Evolutionary conservation across 2,888 invertebrate genomes (phyloP).

Genomic region (Meandrusa payeni): DNA sequence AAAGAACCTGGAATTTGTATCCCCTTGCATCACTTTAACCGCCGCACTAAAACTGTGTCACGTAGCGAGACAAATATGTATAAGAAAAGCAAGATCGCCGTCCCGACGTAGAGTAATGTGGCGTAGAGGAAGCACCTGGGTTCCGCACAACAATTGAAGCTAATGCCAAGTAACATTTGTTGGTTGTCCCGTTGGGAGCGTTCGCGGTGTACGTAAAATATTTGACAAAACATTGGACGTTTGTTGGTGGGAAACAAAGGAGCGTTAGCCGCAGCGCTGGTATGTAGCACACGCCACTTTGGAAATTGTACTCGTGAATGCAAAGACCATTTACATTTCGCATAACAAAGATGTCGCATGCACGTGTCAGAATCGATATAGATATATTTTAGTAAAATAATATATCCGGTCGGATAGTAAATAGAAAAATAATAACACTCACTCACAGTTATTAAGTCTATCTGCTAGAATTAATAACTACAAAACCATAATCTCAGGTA

Average conservation of each 20-base stretch:
- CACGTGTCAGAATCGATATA: no score
- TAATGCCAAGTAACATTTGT: conserved; percentile 30
- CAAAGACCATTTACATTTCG: background rate
- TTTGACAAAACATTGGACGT: conserved; percentile 29
- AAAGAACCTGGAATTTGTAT: conserved; percentile 54
- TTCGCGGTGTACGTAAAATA: conserved; percentile 32
- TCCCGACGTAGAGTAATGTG: conserved; percentile 54
- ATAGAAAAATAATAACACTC: no score
- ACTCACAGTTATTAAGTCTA: no score
- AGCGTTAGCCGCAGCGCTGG: background rate
- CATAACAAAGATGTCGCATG: no score
- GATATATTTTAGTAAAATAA: no score
- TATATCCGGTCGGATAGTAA: no score
- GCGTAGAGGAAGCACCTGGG: conserved; percentile 46
- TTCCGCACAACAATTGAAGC: conserved; percentile 30
- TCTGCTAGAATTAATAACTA: no score
- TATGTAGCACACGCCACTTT: conserved; percentile 4
- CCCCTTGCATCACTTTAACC: conserved; percentile 48
- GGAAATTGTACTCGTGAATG: conserved; percentile 8
- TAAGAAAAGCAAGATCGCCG: conserved; percentile 47
- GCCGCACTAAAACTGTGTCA: conserved; percentile 42
- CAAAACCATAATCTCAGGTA: no score
- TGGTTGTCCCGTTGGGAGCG: conserved; percentile 28
- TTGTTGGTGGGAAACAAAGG: conserved; percentile 17
- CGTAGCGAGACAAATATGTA: conserved; percentile 10